Conservation (phyloP, 2,888 invertebrate species). For the Reticulitermes lucifugus region DNA sequence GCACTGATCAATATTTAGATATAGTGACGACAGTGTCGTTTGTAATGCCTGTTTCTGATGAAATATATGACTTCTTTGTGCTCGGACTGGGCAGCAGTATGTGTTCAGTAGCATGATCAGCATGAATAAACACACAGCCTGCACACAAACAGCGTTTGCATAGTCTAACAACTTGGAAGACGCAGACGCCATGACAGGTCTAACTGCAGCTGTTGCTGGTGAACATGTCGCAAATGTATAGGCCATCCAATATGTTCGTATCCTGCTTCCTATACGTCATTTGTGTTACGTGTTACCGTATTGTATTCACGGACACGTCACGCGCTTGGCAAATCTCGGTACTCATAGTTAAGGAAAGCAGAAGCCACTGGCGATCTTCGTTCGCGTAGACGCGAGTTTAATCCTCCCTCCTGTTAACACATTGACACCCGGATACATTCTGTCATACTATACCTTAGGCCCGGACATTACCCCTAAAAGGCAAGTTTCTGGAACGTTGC, state of each 20-base stretch:
- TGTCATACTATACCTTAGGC: too few species aligned
- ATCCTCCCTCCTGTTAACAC: too few species aligned
- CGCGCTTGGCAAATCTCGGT: neutral
- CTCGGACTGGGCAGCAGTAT: neutral
- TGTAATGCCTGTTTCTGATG: neutral
- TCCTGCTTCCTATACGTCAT: neutral
- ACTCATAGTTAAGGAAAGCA: neutral
- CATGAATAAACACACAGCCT: neutral
- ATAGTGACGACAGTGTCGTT: neutral
- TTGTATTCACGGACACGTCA: too few species aligned
- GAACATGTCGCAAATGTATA: neutral
- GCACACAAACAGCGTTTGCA: neutral
- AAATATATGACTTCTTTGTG: conserved; percentile 1
- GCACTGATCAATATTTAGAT: neutral
- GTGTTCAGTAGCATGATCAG: neutral
- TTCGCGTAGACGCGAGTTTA: too few species aligned
- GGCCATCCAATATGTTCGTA: neutral
- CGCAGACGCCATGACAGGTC: neutral
- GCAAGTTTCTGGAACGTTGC: too few species aligned
- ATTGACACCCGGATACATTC: too few species aligned
- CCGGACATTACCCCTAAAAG: too few species aligned
- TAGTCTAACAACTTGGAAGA: neutral
- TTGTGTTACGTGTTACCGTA: neutral
- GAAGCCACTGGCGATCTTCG: neutral
- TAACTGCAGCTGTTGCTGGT: too few species aligned